Base-by-base conservation (phyloP, 2,797 vertebrate genomes). In the Hapalemur alaotrensis region DNA sequence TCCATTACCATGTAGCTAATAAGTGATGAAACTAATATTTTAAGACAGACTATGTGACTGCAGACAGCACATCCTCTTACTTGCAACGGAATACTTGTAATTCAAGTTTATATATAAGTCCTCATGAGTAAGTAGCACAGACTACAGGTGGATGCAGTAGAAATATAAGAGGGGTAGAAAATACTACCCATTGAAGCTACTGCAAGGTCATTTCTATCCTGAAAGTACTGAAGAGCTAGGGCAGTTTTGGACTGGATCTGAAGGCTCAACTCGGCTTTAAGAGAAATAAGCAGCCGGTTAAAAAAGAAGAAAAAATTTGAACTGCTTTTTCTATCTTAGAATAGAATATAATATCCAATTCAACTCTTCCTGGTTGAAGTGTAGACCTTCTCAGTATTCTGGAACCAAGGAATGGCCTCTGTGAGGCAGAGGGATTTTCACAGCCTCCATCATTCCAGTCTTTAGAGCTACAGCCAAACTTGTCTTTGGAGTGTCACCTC, bases 31-130 rank as follows among this genome's bases (percentile, higher is more conserved):
- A 73, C 23, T 80, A 80, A 67, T 23, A 85, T 85, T 85, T 35
- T 78, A 76, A 63, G 4, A 59, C 11, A 92, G 22, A 82, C 8
- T 85, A 1, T 81, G 38, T 91, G 30, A 94, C 72, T 23, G 18
- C 65, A 78, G 75, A 69, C 14, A 91, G 17, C 14, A 41, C n/a
- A 3, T 9, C 46, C 25, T 80, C 11, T 61, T 72, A 82, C 72
- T 32, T 76, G 11, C 28, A 65, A 50, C 57, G 20, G 59, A 86
- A 89, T 54, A 57, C 10, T 92, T 92, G 30, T 38, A 91, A 78
- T 67, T 30, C 1, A 65, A 38, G 4, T 78, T 89, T 63, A 67
- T 13, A 5, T n/a, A 11, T 43, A 75, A 87, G 7, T 86, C 22
- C 65, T 67, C 87, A 38, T 38, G 20, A 59, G 14, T 46, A 80